Evolutionary conservation across 2,888 invertebrate species (phyloP).

Genomic region (Pseudanteris insignis): DNA sequence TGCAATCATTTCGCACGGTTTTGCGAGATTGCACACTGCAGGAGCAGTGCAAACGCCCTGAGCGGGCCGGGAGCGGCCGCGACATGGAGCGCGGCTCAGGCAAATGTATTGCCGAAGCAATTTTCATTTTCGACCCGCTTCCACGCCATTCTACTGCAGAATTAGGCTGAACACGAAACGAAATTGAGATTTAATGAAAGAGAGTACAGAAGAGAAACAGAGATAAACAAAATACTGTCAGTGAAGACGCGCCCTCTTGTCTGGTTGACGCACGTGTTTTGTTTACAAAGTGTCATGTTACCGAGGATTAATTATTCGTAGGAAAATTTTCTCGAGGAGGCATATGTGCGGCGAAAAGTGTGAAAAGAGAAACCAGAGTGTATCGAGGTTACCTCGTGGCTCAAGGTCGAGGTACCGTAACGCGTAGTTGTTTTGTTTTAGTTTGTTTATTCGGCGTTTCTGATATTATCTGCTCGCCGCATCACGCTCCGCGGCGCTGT

Average conservation of each 20-base stretch:
- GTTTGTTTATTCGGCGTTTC: conserved; percentile 3
- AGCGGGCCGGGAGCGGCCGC: conserved; percentile 25
- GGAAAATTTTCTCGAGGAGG: neutral
- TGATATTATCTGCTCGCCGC: neutral
- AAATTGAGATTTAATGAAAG: too few relatives aligned
- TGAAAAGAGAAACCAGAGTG: conserved; percentile 38
- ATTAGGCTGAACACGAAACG: too few relatives aligned
- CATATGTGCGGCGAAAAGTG: conserved; percentile 22
- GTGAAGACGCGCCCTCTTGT: conserved; percentile 16
- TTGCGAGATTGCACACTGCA: neutral
- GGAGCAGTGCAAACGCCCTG: conserved; percentile 1
- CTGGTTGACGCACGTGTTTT: conserved; percentile 17
- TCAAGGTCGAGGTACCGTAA: conserved; percentile 49
- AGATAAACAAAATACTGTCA: conserved; percentile 7
- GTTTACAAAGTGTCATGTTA: conserved; percentile 21
- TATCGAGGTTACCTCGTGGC: conserved; percentile 47
- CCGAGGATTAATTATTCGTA: too few relatives aligned
- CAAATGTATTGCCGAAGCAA: conserved; percentile 30
- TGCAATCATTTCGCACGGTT: neutral
- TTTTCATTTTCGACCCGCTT: conserved; percentile 14
- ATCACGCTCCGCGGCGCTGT: conserved; percentile 3
- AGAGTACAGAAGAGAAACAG: neutral
- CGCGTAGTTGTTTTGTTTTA: conserved; percentile 22
- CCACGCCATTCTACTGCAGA: too few relatives aligned
- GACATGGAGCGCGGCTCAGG: conserved; percentile 28